These are phyloP conservation scores for Rhopalosiphum maidis DNA, from an alignment of 1,140 invertebrate species.

Conservation along the genomic window DNA sequence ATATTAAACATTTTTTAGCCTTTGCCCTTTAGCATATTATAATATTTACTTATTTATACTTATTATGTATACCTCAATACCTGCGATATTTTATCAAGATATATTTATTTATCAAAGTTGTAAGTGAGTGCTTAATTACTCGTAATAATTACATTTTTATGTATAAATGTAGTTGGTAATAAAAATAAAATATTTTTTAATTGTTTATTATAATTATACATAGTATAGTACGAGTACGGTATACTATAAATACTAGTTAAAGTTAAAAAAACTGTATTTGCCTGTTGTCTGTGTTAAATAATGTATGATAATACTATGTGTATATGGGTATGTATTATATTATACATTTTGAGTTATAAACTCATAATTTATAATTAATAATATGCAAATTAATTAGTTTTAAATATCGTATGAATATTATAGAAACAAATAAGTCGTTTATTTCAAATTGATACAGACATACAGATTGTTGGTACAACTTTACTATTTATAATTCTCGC, in stretches of 20 bases:
- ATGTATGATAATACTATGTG: neutral
- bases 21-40: no score
- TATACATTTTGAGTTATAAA: neutral
- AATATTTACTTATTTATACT: no score
- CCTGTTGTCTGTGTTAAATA: neutral
- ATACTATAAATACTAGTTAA: no score
- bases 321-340: neutral
- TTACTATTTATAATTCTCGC: no score
- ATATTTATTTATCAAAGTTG: no score
- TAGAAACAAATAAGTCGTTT: neutral
- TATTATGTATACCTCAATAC: no score
- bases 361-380: neutral
- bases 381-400: neutral
- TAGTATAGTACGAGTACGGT: neutral
- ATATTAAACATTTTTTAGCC: no score
- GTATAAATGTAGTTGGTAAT: neutral
- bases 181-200: neutral
- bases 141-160: neutral
- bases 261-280: neutral
- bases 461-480: no score
- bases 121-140: no score
- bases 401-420: neutral
- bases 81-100: no score
- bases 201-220: neutral
- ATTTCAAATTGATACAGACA: neutral